A percentile compares a stretch with the other conserved stretches of the same genome.
phyloP scores from a whole-genome alignment of 2,888 invertebrate species.

The Aphodius sticticus region DNA sequence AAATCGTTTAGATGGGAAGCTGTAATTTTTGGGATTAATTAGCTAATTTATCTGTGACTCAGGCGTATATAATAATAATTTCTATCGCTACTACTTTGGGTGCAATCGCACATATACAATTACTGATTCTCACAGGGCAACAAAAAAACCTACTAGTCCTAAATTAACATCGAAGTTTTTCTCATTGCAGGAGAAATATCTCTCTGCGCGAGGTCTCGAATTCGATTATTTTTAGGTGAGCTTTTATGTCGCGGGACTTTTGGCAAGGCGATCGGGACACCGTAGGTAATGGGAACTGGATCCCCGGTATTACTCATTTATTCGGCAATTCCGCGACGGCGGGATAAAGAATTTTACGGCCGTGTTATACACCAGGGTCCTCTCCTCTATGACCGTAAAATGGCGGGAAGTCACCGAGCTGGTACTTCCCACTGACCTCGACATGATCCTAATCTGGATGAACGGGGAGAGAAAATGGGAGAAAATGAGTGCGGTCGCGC shows the following conservation, averaged over 20 bases:
- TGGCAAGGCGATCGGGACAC: constrained; percentile 10
- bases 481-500: not conserved
- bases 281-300: not conserved
- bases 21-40: too few species aligned
- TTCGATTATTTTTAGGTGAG: constrained; percentile 4
- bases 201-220: not conserved
- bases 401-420: not conserved
- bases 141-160: too few species aligned
- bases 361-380: not conserved
- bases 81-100: too few species aligned
- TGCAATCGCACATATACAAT: too few species aligned
- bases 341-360: constrained; percentile 27
- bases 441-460: not conserved
- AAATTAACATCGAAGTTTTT: too few species aligned
- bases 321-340: constrained; percentile 16
- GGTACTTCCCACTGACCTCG: constrained; percentile 4
- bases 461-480: not conserved
- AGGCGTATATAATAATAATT: too few species aligned
- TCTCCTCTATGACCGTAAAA: not conserved
- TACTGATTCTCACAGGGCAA: too few species aligned
- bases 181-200: too few species aligned
- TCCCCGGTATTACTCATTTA: constrained; percentile 27
- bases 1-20: too few species aligned
- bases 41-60: too few species aligned
- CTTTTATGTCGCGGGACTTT: constrained; percentile 4